Base-by-base conservation (phyloP, 1,140 invertebrate genomes). In the Medauroidea extradentata region DNA sequence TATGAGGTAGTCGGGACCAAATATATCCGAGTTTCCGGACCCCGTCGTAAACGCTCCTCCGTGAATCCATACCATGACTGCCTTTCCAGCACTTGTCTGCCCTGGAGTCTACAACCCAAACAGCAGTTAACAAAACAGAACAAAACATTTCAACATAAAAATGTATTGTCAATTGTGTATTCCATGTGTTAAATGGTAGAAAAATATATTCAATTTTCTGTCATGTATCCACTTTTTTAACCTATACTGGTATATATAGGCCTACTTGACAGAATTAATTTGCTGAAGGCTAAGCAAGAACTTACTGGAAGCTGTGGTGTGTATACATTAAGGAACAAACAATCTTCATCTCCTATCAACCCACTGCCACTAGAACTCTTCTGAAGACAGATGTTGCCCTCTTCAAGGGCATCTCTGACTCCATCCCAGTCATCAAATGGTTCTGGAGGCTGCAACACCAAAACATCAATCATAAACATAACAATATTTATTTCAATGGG, bases 31-130 rank as follows among this genome's bases (percentile, higher is more conserved):
- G 64, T 81, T 81, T 18, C 79, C 80, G 1, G 79, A 81, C 5
- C 86, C 86, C 59, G 79, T 76, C 2, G 81, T 76, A 63, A 89
- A 89, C 2, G 80, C 81, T 2, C 90, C 90, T 0, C 89, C 89
- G 69, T 91, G 85, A 21, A 92, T 81, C 82, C 83, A 93, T 1
- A 90, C 81, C 83, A 91, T 85, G 0, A 91, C 88, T 1, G 88
- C 44, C 29, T 34, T 34, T 11, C 5, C 29, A 11, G 29, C 29
- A 34, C 29, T 11, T 4, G 29, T 34, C 29, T 34, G 29, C 29
- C 29, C 29, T 11, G 11, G 29, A 11, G 29, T 11, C 29, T 34
- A 11, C 5, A 34, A 34, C n/a, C n/a, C n/a, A n/a, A n/a, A n/a
- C n/a, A n/a, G n/a, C n/a, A n/a, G n/a, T n/a, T n/a, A n/a, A n/a